These are phyloP conservation scores for Ephydatia muelleri DNA, from an alignment of 37 sponge, comb jelly and placozoan species.

Conservation along the genomic window DNA sequence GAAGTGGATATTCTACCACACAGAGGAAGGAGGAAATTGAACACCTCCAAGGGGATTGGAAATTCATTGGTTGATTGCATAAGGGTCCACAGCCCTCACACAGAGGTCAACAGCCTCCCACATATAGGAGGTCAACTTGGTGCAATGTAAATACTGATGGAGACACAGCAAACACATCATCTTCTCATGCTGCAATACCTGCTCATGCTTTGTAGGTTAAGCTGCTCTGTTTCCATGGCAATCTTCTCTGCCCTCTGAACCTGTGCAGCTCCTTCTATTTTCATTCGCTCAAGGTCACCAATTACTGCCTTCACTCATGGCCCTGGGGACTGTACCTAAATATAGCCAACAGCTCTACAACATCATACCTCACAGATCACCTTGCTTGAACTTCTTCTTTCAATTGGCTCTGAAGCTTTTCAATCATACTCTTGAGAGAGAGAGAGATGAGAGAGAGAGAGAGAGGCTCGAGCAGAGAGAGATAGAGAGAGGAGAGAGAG, in stretches of 20 bases:
- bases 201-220: conserved; percentile 4
- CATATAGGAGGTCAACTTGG: no score
- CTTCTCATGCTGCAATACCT: neutral
- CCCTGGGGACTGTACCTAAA: neutral
- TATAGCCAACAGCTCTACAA: no score
- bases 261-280: conserved; percentile 1
- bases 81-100: no score
- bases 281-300: conserved; percentile 24
- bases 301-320: neutral
- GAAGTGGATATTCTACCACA: no score
- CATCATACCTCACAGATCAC: neutral
- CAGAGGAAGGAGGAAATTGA: no score
- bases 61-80: no score
- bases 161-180: neutral
- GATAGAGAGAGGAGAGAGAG: no score
- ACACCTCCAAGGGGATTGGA: no score
- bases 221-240: neutral
- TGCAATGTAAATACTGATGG: neutral
- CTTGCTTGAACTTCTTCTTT: neutral
- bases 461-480: neutral
- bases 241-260: conserved; percentile 5
- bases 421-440: neutral
- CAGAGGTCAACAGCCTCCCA: no score
- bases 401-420: neutral
- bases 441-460: neutral